phyloP scores from a whole-genome alignment of 2,888 invertebrate species.

The Azorinus chamasolen region DNA sequence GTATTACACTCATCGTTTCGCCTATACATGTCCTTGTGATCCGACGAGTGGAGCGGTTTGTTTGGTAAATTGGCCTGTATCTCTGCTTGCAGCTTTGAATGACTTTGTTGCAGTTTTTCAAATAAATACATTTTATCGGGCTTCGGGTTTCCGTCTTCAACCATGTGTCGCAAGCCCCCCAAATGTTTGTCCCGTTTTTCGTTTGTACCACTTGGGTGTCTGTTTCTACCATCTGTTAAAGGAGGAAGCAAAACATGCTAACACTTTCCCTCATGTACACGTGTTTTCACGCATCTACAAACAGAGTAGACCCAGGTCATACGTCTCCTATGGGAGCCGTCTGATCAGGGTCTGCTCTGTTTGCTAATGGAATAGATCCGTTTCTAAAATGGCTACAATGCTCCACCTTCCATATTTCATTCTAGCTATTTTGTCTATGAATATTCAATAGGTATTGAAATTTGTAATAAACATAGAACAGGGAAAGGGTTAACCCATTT shows the following conservation, averaged over 20 bases:
- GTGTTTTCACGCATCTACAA: too few relatives aligned
- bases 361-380: too few relatives aligned
- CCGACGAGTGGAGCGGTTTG: constrained; percentile 51
- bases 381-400: too few relatives aligned
- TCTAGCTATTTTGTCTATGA: too few relatives aligned
- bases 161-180: constrained; percentile 61
- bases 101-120: constrained; percentile 74
- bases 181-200: constrained; percentile 66
- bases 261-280: too few relatives aligned
- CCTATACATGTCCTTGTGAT: constrained; percentile 46
- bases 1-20: constrained; percentile 41
- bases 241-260: constrained; percentile 5
- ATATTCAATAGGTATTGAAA: too few relatives aligned
- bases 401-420: too few relatives aligned
- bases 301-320: too few relatives aligned
- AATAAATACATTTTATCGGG: constrained; percentile 75
- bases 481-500: too few relatives aligned
- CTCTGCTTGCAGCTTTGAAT: constrained; percentile 65
- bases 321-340: too few relatives aligned
- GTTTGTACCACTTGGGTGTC: constrained; percentile 60
- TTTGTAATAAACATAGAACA: too few relatives aligned
- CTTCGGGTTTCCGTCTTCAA: constrained; percentile 67
- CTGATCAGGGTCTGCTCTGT: too few relatives aligned
- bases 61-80: constrained; percentile 49
- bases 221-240: constrained; percentile 50